Percentiles rank a stretch among this genome's conserved stretches.
phyloP scores from a whole-genome alignment of 1,140 invertebrate genomes.

The Magallana angulata region DNA sequence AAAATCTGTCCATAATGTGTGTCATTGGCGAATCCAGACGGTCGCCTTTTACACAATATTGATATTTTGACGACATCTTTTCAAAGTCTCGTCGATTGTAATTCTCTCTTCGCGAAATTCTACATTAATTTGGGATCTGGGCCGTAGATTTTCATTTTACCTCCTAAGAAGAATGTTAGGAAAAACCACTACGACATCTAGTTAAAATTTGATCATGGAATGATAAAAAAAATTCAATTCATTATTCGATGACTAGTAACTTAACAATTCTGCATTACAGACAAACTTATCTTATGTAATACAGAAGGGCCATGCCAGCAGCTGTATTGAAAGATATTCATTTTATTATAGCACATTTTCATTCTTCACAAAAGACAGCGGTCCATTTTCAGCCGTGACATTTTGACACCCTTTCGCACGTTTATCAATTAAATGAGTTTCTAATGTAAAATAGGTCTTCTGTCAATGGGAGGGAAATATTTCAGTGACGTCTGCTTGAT shows the following conservation, averaged over 20 bases:
- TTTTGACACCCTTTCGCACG: constrained; percentile 8
- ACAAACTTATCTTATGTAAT: background rate
- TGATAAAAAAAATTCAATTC: background rate
- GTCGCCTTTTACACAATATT: background rate
- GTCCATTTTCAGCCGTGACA: constrained; percentile 31
- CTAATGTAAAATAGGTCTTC: constrained; percentile 24
- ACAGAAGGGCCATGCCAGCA: background rate
- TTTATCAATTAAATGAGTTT: constrained; percentile 38
- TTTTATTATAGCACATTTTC: background rate
- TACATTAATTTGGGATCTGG: background rate
- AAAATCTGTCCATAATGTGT: constrained; percentile 4
- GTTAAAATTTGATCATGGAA: background rate
- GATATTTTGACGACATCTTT: constrained; percentile 6
- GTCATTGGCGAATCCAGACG: background rate
- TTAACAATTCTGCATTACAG: background rate
- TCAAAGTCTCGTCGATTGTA: background rate
- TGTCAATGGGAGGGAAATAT: constrained; percentile 2
- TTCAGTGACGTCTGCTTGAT: background rate
- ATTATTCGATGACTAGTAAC: background rate
- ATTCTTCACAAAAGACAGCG: background rate
- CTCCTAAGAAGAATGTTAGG: background rate
- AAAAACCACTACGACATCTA: background rate
- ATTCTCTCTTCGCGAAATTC: background rate
- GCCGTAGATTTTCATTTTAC: background rate
- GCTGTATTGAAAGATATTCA: constrained; percentile 2